Evolutionary conservation across 2,797 vertebrate species (phyloP), one percentile per base, ranked within the genome.

Genomic region (Centroberyx gerrardi): DNA sequence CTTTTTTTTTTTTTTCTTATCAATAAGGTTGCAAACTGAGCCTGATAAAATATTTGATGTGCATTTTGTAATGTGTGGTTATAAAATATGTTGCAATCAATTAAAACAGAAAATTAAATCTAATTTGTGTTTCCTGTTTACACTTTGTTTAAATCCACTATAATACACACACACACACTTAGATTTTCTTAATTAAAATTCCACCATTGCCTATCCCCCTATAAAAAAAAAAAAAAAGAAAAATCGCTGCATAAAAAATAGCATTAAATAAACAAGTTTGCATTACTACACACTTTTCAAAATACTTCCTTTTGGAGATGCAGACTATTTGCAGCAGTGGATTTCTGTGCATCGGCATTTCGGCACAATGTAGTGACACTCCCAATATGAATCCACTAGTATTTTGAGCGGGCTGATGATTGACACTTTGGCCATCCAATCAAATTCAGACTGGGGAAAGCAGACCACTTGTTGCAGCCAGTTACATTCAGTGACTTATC

Each of bases 11-110:
- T 67, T 84, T 81, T 82, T 87, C 78, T 91, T 82, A 87, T 91
- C 85, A 89, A 88, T 96, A 96, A 97, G 96, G 95, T 97, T 98
- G 98, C 97, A 96, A 96, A 97, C 97, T 99, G 98, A 99, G 98
- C 98, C 98, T 97, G 95, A 91, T 95, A 95, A 94, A 96, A 93
- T 93, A 89, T 94, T 95, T 95, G 90, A 91, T 94, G 93, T 95
- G 92, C 83, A 90, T 94, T 96, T 97, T 96, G 95, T 96, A 95
- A 96, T 95, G 93, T 96, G 94, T 96, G 96, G 95, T 94, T 93
- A 93, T 95, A 94, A 91, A 94, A 93, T 92, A 86, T 94, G 91
- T 94, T 95, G 91, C 95, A 94, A 97, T 96, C 95, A 96, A 97
- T 96, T 96, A 97, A 98, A 97, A 96, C 93, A 95, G 92, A 95